phyloP scores from a whole-genome alignment of 1,140 invertebrate species.

The Trichogramma pretiosum region DNA sequence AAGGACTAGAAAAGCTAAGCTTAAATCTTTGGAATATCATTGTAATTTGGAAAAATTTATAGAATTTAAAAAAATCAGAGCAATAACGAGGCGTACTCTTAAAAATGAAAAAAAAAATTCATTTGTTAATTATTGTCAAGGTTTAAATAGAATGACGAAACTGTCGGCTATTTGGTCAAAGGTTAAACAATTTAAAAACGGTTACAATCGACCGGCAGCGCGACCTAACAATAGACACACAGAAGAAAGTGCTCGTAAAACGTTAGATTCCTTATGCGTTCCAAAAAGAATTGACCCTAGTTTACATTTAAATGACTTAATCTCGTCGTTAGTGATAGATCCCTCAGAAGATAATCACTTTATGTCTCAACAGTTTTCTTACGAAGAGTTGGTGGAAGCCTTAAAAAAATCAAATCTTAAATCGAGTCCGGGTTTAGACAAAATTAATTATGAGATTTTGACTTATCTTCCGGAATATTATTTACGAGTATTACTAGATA shows the following conservation, averaged over 20 bases:
- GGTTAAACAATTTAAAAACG: neutral
- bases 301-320: neutral
- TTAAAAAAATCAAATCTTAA: neutral
- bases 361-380: neutral
- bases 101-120: neutral
- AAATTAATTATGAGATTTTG: neutral
- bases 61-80: neutral
- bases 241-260: neutral
- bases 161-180: neutral
- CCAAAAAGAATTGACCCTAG: neutral
- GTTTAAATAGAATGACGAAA: neutral
- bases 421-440: neutral
- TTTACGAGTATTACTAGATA: neutral
- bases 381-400: neutral
- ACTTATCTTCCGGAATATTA: neutral
- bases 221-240: neutral
- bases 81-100: neutral
- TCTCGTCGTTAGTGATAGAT: neutral
- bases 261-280: neutral
- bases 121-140: neutral
- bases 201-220: neutral
- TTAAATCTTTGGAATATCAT: neutral
- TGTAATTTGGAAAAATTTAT: neutral
- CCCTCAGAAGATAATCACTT: neutral
- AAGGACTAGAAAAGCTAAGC: neutral